Percentiles rank a stretch among this genome's conserved stretches.
Evolutionary conservation across 2,113 vertebrate genomes (phyloP).

Genomic region (Rhegmatorhina hoffmannsi): DNA sequence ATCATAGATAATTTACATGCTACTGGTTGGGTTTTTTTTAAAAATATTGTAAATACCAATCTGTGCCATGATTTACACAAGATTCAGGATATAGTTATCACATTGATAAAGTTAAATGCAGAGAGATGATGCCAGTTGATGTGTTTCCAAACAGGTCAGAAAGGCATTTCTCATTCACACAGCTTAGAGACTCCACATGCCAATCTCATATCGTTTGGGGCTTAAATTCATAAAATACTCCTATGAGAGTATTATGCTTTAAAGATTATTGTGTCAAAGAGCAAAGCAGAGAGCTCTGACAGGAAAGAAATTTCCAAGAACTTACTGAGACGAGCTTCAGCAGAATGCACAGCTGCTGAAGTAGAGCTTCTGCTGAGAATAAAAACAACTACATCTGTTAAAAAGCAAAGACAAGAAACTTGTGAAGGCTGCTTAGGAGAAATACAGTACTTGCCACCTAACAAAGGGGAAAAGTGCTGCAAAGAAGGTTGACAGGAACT

Average conservation of each 20-base stretch:
- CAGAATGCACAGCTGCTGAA: background rate
- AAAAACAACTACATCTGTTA: background rate
- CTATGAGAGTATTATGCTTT: background rate
- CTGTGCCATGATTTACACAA: background rate
- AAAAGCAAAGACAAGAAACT: background rate
- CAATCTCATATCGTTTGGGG: background rate
- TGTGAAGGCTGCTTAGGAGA: background rate
- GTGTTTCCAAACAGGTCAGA: background rate
- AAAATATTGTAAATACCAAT: background rate
- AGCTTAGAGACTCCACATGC: background rate
- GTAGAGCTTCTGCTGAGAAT: background rate
- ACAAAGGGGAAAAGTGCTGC: background rate
- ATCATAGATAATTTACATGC: background rate
- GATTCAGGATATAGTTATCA: background rate
- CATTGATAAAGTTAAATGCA: background rate
- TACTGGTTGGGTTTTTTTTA: background rate
- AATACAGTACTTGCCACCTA: background rate
- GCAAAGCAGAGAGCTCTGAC: background rate
- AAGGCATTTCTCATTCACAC: background rate
- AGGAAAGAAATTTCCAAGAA: background rate
- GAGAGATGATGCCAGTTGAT: background rate
- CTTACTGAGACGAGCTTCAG: background rate
- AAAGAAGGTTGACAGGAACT: background rate
- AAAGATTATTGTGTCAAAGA: conserved; percentile 10
- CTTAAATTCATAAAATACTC: background rate